phyloP scores from a whole-genome alignment of 2,888 invertebrate genomes.

The Bugula neritina region DNA sequence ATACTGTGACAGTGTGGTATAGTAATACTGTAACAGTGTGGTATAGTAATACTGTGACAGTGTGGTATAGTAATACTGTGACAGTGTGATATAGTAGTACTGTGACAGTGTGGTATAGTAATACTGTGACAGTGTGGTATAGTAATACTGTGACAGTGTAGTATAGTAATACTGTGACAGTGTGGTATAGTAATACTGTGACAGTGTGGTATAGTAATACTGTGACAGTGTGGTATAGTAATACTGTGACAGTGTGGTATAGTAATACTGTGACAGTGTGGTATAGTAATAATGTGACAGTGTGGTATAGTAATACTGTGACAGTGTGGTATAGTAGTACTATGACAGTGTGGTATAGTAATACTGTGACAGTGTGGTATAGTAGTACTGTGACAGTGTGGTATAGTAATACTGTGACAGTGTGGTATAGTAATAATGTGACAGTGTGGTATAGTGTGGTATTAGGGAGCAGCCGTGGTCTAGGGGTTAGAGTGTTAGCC shows the following conservation, averaged over 20 bases:
- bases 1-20: too few relatives aligned
- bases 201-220: too few relatives aligned
- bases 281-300: background rate
- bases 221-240: too few relatives aligned
- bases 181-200: too few relatives aligned
- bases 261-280: background rate
- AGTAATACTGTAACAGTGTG: too few relatives aligned
- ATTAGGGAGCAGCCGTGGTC: background rate
- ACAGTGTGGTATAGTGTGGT: background rate
- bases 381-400: background rate
- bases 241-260: background rate
- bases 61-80: too few relatives aligned
- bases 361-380: background rate
- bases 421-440: background rate
- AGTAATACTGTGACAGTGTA: too few relatives aligned
- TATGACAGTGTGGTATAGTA: background rate
- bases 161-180: too few relatives aligned
- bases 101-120: too few relatives aligned
- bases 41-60: too few relatives aligned
- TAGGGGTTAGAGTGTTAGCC: background rate
- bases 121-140: too few relatives aligned
- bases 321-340: background rate
- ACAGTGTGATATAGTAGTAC: too few relatives aligned
- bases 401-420: background rate
- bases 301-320: background rate